phyloP scores from a whole-genome alignment of 2,113 vertebrate genomes.

The Promerops cafer region DNA sequence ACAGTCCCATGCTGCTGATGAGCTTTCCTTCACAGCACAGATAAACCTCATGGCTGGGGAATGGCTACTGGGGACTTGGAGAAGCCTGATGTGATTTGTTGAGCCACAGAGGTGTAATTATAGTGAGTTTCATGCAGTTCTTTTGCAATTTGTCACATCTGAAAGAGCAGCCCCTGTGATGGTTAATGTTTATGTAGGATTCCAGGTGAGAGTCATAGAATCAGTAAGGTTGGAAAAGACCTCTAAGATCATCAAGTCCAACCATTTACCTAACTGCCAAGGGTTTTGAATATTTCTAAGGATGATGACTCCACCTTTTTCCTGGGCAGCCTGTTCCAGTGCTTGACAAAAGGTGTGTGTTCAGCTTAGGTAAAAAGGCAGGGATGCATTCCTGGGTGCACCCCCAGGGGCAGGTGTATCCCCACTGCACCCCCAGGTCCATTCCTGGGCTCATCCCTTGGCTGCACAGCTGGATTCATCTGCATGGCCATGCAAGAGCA shows the following conservation, averaged over 20 bases:
- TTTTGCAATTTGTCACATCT: not conserved
- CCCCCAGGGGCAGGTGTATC: rapidly evolving
- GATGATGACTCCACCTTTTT: not conserved
- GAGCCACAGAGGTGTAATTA: not conserved
- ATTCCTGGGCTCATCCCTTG: not conserved
- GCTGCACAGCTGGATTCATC: not conserved
- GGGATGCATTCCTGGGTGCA: not conserved
- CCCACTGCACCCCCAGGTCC: not conserved
- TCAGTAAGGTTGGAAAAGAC: not conserved
- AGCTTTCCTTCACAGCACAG: not conserved
- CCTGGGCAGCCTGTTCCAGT: not conserved
- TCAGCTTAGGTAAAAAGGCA: not conserved
- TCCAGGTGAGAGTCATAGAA: not conserved
- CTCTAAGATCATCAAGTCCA: not conserved
- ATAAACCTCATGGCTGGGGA: not conserved
- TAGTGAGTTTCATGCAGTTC: not conserved
- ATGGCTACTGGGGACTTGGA: not conserved
- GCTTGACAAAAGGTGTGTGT: not conserved
- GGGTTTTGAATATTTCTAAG: not conserved
- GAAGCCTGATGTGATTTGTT: not conserved
- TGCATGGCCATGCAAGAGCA: not conserved
- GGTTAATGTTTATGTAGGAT: not conserved
- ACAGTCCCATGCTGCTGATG: not conserved
- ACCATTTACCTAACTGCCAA: not conserved
- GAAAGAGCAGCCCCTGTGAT: not conserved